Base-by-base conservation (phyloP, 2,888 invertebrate genomes). In the Nemapogon koenigi region DNA sequence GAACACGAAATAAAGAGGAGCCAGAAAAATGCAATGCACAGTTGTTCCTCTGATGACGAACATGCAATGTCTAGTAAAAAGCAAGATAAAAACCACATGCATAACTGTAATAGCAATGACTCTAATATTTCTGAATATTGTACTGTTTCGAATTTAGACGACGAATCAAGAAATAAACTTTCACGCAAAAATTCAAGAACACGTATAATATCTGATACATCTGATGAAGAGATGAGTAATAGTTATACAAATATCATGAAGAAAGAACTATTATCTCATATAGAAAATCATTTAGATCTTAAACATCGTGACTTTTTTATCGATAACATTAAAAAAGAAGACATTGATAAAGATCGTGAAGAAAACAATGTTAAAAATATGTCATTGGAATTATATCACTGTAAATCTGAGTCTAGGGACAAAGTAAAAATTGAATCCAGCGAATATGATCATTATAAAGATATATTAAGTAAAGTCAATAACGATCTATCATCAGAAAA, bases 141-240 rank as follows among this genome's bases (percentile, higher is more conserved):
- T 38, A 79, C 76, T 46, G 78, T 81, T 22, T 62, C 65, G 16
- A 66, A 75, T 36, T 78, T 72, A 48, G 82, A 75, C 46, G 80
- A 73, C 47, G 73, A 81, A 47, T 59, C 72, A 59, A 62, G 67
- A 61, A 79, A 59, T 42, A 87, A 87, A 57, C 71, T 83, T 2
- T 72, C 84, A 1, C 81, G 87, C 40, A 88, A 89, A 55, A 85
- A 85, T 49, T 88, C 87, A 0, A 75, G 87, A 47, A 84, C 88
- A 15, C 83, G 89, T 16, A 90, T 91, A 41, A 84, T 88, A 41
- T 90, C 90, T 7, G 91, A 92, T 53, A 87, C 90, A 2, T 89
- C 90, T 25, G 90, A 89, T 47, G 88, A 89, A 38, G 87, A 87
- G 79, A 81, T 62, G 50, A 68, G 64, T 46, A 65, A 63, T 16